Percentiles rank a stretch among this genome's conserved stretches.
These are phyloP conservation scores for Cyclophora albipunctata DNA, from an alignment of 2,888 invertebrate species.

Conservation along the genomic window DNA sequence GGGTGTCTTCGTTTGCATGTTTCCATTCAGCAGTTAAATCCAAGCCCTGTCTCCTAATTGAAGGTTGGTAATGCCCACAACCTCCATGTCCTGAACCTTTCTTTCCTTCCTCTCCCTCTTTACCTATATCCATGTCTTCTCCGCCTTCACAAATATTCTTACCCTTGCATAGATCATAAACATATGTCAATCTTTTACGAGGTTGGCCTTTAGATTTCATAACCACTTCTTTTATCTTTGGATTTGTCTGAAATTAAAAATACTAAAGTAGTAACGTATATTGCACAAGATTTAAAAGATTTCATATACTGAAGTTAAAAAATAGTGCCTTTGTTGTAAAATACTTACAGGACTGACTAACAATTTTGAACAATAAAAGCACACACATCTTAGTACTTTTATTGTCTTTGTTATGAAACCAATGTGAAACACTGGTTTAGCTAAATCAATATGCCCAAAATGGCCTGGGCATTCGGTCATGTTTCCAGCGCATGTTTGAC, in stretches of 20 bases:
- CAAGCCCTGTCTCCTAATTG: slow-evolving; percentile 89
- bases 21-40: slow-evolving; percentile 99
- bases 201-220: slow-evolving; percentile 98
- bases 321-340: neutral
- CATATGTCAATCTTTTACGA: slow-evolving; percentile 93
- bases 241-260: slow-evolving; percentile 80
- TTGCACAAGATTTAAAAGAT: neutral
- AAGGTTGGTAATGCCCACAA: slow-evolving; percentile 98
- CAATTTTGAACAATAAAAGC: slow-evolving; percentile 98
- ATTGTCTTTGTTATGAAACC: slow-evolving; percentile 98
- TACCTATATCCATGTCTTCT: slow-evolving; percentile 95
- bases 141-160: slow-evolving; percentile 99
- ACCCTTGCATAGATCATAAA: slow-evolving; percentile 98
- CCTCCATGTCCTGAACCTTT: slow-evolving; percentile 88
- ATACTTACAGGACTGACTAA: slow-evolving; percentile 92
- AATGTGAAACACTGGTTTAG: slow-evolving; percentile 99
- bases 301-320: slow-evolving; percentile 6
- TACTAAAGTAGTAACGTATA: neutral
- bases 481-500: slow-evolving; percentile 97
- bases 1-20: slow-evolving; percentile 97
- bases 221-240: slow-evolving; percentile 95
- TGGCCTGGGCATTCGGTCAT: slow-evolving; percentile 99
- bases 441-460: slow-evolving; percentile 98
- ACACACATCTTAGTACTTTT: slow-evolving; percentile 98
- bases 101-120: slow-evolving; percentile 81